These are phyloP conservation scores for Lagopus muta DNA, from an alignment of 2,113 vertebrate genomes.

Conservation along the genomic window DNA sequence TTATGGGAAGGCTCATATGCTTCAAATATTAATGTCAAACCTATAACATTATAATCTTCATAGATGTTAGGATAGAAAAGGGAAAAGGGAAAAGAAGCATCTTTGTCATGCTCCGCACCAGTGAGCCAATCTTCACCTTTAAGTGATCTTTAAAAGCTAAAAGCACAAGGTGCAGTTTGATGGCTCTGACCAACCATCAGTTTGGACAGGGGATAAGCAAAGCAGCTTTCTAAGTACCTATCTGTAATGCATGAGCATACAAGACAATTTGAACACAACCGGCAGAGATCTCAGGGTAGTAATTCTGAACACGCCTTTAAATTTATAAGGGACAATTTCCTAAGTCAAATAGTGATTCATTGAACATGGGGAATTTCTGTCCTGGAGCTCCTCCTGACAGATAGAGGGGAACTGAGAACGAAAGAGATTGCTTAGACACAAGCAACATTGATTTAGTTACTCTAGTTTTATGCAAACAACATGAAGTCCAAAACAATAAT, in stretches of 20 bases:
- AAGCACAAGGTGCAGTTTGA: not conserved
- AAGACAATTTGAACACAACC: not conserved
- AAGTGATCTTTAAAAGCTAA: not conserved
- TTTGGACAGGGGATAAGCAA: not conserved
- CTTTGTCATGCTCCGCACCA: not conserved
- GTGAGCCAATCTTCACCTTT: not conserved
- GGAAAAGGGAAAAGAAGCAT: not conserved
- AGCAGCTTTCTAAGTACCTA: not conserved
- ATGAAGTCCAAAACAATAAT: not conserved
- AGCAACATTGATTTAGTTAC: not conserved
- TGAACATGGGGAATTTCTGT: not conserved
- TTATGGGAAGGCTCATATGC: not conserved
- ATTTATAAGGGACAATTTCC: conserved; percentile 4
- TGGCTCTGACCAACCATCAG: not conserved
- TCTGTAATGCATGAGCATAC: not conserved
- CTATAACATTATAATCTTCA: not conserved
- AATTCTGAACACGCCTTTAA: not conserved
- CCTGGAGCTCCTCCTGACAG: not conserved
- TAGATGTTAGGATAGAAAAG: not conserved
- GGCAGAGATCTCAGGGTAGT: not conserved
- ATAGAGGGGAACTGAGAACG: not conserved
- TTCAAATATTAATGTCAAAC: not conserved
- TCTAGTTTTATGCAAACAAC: not conserved
- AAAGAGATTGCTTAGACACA: not conserved
- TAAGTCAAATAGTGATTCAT: not conserved